Evolutionary conservation across 2,113 vertebrate species (phyloP), one percentile per base, ranked within the genome.

Genomic region (Nesogale talazaci): DNA sequence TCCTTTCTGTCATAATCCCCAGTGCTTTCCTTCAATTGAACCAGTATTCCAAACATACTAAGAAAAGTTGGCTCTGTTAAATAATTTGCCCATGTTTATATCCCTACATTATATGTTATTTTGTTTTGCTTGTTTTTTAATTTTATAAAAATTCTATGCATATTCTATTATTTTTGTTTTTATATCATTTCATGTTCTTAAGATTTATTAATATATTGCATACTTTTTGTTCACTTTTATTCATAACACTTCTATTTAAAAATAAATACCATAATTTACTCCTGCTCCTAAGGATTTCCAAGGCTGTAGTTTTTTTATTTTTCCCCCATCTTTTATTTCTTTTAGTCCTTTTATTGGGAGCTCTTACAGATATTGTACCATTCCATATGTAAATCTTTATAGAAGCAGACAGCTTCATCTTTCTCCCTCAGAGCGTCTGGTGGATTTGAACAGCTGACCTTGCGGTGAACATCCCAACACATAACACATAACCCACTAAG

Each of bases 51-150:
- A 89, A 14, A 81, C 17, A 63, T 40, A 9, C 20, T 82, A 74
- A 75, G 46, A n/a, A 72, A 46, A 89, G 74, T 27, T 3, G 57
- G 8, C 77, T 77, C 76, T 95, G 88, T 52, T 69, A 61, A 74
- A 38, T 72, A 38, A 63, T 74, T 83, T 87, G 27, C 11, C 29
- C 22, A 1, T 77, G 40, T 85, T 92, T 85, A 34, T 82, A 59
- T 81, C 31, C 31, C n/a, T 67, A 31, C 90, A 63, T 80, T 79
- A 57, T 93, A 38, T 93, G 3, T 59, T 69, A 57, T 31, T 82
- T 91, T 42, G 19, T 75, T 92, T 92, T 90, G 72, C 36, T 56
- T 59, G 27, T 31, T 87, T 87, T 83, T 75, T 25, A 87, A 57
- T 12, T 40, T 86, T 72, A 20, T 40, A 56, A 79, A 82, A 86